These are phyloP conservation scores for Reticulitermes speratus DNA, from an alignment of 1,140 invertebrate genomes.

Conservation along the genomic window DNA sequence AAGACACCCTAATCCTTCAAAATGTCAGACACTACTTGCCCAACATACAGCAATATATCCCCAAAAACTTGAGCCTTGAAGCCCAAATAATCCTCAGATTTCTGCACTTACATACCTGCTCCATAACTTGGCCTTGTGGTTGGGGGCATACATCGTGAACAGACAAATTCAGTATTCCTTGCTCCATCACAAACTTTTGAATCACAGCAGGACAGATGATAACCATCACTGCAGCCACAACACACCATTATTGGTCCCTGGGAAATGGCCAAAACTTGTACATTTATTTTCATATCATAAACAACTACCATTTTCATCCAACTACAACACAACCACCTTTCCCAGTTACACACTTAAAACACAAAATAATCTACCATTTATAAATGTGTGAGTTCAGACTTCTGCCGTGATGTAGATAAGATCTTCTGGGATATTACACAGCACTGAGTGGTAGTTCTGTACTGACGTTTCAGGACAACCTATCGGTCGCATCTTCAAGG, in stretches of 20 bases:
- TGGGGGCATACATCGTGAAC: conserved; percentile 22
- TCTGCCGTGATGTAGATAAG: too few relatives aligned
- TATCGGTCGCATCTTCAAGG: too few relatives aligned
- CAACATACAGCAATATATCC: too few relatives aligned
- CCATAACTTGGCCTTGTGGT: background rate
- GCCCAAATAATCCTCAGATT: background rate
- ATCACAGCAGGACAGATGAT: conserved; percentile 71
- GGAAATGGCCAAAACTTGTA: background rate
- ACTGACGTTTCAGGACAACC: too few relatives aligned
- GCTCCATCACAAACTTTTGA: background rate
- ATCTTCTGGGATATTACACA: too few relatives aligned
- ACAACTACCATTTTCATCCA: background rate
- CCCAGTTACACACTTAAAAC: background rate
- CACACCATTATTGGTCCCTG: conserved; percentile 69
- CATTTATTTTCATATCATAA: background rate
- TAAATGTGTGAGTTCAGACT: too few relatives aligned
- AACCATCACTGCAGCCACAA: conserved; percentile 77
- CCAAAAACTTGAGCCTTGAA: too few relatives aligned
- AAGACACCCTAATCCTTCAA: too few relatives aligned
- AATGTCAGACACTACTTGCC: too few relatives aligned
- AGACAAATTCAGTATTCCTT: background rate
- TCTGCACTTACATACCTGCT: background rate
- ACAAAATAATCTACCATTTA: background rate
- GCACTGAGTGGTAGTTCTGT: too few relatives aligned
- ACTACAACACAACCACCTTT: too few relatives aligned